Conservation (phyloP, 1,140 invertebrate species). For the Forficula auricularia region DNA sequence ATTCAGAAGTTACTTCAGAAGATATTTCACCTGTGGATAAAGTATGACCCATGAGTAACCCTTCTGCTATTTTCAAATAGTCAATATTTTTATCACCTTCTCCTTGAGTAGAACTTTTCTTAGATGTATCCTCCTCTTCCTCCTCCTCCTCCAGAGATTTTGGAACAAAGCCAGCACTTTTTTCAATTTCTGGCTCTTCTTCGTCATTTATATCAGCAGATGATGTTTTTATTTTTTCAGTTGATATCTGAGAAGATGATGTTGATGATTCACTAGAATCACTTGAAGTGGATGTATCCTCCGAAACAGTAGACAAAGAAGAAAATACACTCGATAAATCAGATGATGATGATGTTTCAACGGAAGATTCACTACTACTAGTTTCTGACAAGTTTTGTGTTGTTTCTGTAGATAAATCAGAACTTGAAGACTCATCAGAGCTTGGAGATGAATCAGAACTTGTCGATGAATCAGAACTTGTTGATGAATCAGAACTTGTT, state of each 20-base stretch:
- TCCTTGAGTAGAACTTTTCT: no score
- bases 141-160: no score
- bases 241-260: no score
- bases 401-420: no score
- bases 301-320: neutral
- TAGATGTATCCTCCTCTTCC: no score
- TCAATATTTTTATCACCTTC: neutral
- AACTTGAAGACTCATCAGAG: no score
- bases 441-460: no score
- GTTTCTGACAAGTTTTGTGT: neutral
- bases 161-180: no score
- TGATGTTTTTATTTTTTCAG: no score
- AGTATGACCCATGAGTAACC: neutral
- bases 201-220: no score
- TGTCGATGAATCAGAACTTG: neutral
- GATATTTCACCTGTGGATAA: conserved; percentile 8
- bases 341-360: neutral
- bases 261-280: neutral
- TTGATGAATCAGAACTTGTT: neutral
- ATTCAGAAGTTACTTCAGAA: conserved; percentile 9
- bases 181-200: no score
- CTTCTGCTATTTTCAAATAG: no score
- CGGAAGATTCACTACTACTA: neutral
- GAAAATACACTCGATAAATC: neutral
- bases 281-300: neutral